Percentiles rank a stretch among this genome's conserved stretches.
Evolutionary conservation across 2,797 vertebrate species (phyloP).

Genomic region (Brachymystax lenok): DNA sequence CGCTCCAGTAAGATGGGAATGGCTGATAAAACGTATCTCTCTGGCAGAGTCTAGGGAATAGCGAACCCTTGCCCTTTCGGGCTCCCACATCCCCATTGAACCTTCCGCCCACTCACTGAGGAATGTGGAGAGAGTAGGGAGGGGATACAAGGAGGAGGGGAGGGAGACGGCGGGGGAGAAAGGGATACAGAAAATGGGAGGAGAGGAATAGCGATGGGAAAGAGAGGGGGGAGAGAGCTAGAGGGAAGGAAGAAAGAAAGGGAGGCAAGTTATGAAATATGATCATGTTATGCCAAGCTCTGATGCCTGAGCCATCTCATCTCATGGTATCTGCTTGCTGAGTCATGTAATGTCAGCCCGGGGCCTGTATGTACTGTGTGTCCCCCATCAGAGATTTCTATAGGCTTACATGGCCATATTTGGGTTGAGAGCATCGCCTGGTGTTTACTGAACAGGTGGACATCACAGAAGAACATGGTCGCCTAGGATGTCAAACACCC

Average conservation of each 20-base stretch:
- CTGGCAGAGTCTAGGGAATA: conserved; percentile 36
- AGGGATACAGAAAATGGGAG: background rate
- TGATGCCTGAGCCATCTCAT: conserved; percentile 2
- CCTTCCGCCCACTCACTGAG: conserved; percentile 80
- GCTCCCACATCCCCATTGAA: conserved; percentile 78
- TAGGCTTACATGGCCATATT: background rate
- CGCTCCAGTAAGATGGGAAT: conserved; percentile 24
- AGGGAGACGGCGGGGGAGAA: background rate
- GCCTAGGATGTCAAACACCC: conserved; percentile 13
- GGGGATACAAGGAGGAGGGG: conserved; percentile 7
- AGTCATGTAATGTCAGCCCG: background rate
- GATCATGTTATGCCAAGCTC: conserved; percentile 8
- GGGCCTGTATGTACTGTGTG: conserved; percentile 8
- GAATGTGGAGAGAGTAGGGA: conserved; percentile 73
- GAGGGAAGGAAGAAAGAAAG: conserved; percentile 28
- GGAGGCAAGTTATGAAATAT: conserved; percentile 45
- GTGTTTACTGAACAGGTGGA: conserved; percentile 42
- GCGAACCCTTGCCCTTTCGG: conserved; percentile 60
- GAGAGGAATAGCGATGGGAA: conserved; percentile 3
- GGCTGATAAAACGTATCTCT: conserved; percentile 34
- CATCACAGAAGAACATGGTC: conserved; percentile 35
- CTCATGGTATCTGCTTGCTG: background rate
- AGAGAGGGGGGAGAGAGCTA: background rate
- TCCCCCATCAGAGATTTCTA: conserved; percentile 21
- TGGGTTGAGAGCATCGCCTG: conserved; percentile 18